These are phyloP conservation scores for Perognathus longimembris DNA, from an alignment of 2,113 vertebrate species.

Conservation along the genomic window DNA sequence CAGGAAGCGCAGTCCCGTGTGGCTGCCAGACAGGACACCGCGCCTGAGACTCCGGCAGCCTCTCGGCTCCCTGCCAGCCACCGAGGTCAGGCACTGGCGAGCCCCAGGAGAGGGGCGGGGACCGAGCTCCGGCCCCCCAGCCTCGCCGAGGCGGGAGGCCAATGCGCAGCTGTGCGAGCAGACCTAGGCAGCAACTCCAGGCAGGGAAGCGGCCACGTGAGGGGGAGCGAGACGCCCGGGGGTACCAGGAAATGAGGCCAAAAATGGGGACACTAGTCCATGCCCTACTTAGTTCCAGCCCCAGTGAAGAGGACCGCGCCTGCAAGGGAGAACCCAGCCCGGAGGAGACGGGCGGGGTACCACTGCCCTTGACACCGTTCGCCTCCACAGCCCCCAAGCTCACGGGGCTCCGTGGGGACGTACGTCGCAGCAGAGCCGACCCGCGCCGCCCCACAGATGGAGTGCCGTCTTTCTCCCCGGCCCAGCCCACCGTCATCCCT, in stretches of 20 bases:
- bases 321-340: rapidly evolving
- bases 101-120: not conserved
- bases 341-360: not conserved
- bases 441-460: not conserved
- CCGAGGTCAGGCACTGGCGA: no score
- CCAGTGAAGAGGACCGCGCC: conserved; percentile 14
- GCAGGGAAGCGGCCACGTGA: not conserved
- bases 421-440: not conserved
- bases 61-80: not conserved
- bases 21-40: not conserved
- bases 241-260: conserved; percentile 76
- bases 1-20: rapidly evolving
- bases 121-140: not conserved
- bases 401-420: rapidly evolving
- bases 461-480: not conserved
- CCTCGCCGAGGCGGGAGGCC: not conserved
- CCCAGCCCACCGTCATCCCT: not conserved
- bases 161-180: not conserved
- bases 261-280: conserved; percentile 69
- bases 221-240: conserved; percentile 38
- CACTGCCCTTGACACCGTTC: not conserved
- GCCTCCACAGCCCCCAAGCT: no score
- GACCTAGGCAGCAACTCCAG: not conserved
- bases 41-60: not conserved
- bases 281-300: conserved; percentile 71